Evolutionary conservation across 1,140 invertebrate genomes (phyloP).

Genomic region (Centruroides vittatus): DNA sequence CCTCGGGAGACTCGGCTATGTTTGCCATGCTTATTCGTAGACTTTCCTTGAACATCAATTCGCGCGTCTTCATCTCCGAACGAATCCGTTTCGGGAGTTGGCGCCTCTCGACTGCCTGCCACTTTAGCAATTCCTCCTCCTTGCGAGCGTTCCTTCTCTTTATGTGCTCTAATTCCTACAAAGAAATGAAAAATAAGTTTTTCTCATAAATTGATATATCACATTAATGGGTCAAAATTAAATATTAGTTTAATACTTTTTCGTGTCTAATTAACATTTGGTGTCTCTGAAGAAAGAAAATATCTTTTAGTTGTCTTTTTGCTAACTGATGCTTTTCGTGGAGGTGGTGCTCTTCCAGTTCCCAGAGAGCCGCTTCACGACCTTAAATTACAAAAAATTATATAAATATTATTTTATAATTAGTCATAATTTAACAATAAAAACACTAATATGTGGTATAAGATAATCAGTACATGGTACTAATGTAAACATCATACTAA

Average conservation of each 20-base stretch:
- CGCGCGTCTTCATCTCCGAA: slow-evolving; percentile 82
- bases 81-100: slow-evolving; percentile 85
- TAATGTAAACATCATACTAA: too few species aligned
- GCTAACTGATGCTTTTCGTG: slow-evolving; percentile 88
- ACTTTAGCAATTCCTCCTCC: slow-evolving; percentile 83
- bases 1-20: slow-evolving; percentile 41
- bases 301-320: slow-evolving; percentile 90
- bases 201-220: too few species aligned
- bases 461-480: too few species aligned
- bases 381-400: slow-evolving; percentile 22
- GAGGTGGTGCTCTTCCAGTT: slow-evolving; percentile 89
- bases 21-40: slow-evolving; percentile 30
- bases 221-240: too few species aligned
- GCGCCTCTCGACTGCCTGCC: slow-evolving; percentile 74
- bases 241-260: slow-evolving; percentile 34
- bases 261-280: slow-evolving; percentile 79
- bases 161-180: slow-evolving; percentile 70
- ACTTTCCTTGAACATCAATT: slow-evolving; percentile 67
- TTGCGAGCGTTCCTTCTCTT: slow-evolving; percentile 48
- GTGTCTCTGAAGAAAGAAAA: slow-evolving; percentile 87
- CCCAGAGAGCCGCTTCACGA: slow-evolving; percentile 84
- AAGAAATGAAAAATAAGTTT: slow-evolving; percentile 28
- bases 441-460: too few species aligned
- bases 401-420: too few species aligned
- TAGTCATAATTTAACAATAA: too few species aligned